Percentiles rank a stretch among this genome's conserved stretches.
phyloP scores from a whole-genome alignment of 2,797 vertebrate genomes.

The Acrossocheilus wenchowensis region DNA sequence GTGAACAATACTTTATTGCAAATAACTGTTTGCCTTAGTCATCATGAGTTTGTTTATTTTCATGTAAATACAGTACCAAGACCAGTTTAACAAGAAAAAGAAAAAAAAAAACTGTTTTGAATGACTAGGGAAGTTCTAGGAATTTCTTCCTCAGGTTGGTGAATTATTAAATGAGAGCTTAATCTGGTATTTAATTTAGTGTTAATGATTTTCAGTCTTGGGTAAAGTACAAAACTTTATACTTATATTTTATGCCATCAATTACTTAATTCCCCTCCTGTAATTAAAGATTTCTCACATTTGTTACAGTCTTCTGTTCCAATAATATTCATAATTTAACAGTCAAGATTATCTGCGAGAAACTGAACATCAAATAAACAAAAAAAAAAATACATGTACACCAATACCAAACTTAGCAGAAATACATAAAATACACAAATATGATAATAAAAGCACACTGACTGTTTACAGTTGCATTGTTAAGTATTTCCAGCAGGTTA shows the following conservation, averaged over 20 bases:
- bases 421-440: background rate
- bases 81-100: background rate
- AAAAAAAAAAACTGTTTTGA: background rate
- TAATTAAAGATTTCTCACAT: background rate
- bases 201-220: background rate
- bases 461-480: background rate
- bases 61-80: background rate
- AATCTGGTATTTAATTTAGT: conserved; percentile 7
- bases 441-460: background rate
- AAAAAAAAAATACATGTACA: background rate
- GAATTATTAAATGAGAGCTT: background rate
- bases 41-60: background rate
- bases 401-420: conserved; percentile 12
- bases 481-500: background rate
- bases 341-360: background rate
- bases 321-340: background rate
- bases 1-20: background rate
- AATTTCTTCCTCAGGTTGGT: background rate
- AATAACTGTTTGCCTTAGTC: background rate
- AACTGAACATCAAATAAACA: conserved; percentile 3
- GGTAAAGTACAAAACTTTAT: conserved; percentile 7
- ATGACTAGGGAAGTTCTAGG: background rate
- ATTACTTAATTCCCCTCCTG: background rate
- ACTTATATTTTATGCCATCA: background rate
- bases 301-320: background rate